Evolutionary conservation across 1,140 invertebrate species (phyloP).

Genomic region (Ostrea denselamellosa): DNA sequence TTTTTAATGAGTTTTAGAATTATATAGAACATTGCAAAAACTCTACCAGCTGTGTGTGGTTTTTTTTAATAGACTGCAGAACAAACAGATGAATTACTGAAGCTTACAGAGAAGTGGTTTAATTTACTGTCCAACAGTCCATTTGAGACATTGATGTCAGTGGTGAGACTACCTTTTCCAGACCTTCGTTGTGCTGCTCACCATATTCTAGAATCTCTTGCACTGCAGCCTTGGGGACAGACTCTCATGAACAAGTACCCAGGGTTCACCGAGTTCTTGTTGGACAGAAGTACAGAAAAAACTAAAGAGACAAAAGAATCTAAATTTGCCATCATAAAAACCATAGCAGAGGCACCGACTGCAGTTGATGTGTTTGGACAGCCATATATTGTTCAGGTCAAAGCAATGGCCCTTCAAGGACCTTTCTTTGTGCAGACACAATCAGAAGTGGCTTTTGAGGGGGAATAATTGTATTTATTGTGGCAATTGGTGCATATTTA

Average conservation of each 20-base stretch:
- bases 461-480: conserved; percentile 44
- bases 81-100: conserved; percentile 78
- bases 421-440: conserved; percentile 85
- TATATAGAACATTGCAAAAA: too few relatives aligned
- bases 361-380: conserved; percentile 83
- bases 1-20: too few relatives aligned
- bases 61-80: conserved; percentile 54
- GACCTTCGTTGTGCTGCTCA: conserved; percentile 82
- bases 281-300: conserved; percentile 85
- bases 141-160: conserved; percentile 80
- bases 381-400: conserved; percentile 82
- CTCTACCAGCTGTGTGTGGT: too few relatives aligned
- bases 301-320: conserved; percentile 85
- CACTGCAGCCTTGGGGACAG: conserved; percentile 84
- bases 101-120: conserved; percentile 83
- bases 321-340: conserved; percentile 86
- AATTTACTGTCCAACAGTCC: conserved; percentile 80
- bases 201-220: conserved; percentile 80
- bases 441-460: conserved; percentile 83
- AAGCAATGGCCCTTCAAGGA: conserved; percentile 86
- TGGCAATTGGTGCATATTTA: too few relatives aligned
- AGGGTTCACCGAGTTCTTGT: conserved; percentile 87
- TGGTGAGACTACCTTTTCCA: conserved; percentile 83
- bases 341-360: conserved; percentile 82
- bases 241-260: conserved; percentile 81